Evolutionary conservation across 2,888 invertebrate species (phyloP), one percentile per base, ranked within the genome.

Genomic region (Macaria liturata): DNA sequence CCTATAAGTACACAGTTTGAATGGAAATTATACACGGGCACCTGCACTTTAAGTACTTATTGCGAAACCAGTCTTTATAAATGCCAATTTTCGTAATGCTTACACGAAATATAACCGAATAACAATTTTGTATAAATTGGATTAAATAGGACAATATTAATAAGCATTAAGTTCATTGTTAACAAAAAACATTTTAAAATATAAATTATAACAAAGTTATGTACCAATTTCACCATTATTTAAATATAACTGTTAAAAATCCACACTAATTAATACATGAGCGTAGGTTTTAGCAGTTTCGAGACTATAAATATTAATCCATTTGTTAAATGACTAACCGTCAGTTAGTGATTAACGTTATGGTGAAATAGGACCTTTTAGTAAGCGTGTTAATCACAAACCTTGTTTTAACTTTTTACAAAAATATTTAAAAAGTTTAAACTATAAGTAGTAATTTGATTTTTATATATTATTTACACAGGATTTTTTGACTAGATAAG

Each of bases 151-250:
- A 37, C 34, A 37, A 37, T 6, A 79, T 81, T 81, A 83, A 69
- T 79, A 75, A 74, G 74, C 73, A 74, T 71, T 76, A 75, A 66
- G 61, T 65, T 69, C 68, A 67, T 66, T 61, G 65, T 69, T 67
- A 72, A 70, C 66, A 69, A 71, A 70, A 67, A 46, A 54, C 34
- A 7, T 6, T 37, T 37, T 6, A 37, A 37, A 53, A 49, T 40
- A 34, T 51, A 42, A 42, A 42, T 42, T n/a, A 42, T 42, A 3
- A 42, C 20, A 39, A 7, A 7, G 3, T 39, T 39, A 51, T 45
- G 31, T 37, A 51, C 50, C 50, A 60, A 57, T 43, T 57, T 46
- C 53, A 56, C 54, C 54, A 61, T 47, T 20, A 44, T 7, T 42
- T 34, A 37, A 1, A 49, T 30, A 44, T 4, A 46, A 44, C 37